Percentiles rank a stretch among this genome's conserved stretches.
Conservation (phyloP, 2,113 vertebrate genomes). For the Cyrtonyx montezumae region DNA sequence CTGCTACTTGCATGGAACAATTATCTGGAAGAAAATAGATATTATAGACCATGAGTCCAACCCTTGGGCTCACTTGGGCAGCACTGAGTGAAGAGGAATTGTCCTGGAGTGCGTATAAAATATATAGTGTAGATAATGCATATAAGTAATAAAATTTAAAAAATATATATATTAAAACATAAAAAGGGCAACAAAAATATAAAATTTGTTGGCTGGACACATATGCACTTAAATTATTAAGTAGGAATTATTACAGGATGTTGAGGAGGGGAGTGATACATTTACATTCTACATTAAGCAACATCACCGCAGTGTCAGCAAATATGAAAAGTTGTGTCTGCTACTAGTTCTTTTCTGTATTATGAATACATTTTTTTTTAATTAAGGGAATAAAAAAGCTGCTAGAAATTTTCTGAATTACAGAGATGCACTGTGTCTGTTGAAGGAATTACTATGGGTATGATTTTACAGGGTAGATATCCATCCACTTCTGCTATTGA, state of each 20-base stretch:
- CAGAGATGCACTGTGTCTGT: not conserved
- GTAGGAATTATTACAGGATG: not conserved
- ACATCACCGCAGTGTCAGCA: not conserved
- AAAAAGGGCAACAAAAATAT: too few relatives aligned
- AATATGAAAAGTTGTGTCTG: not conserved
- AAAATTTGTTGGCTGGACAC: too few relatives aligned
- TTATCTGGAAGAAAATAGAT: not conserved
- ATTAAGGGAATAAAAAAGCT: not conserved
- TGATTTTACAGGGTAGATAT: not conserved
- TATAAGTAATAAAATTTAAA: too few relatives aligned
- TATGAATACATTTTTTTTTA: not conserved
- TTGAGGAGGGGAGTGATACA: not conserved
- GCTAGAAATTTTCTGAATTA: not conserved
- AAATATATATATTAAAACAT: too few relatives aligned
- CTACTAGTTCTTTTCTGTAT: not conserved
- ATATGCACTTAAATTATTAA: not conserved
- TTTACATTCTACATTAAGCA: not conserved
- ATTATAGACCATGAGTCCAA: not conserved
- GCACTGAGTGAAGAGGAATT: too few relatives aligned
- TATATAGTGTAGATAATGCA: too few relatives aligned
- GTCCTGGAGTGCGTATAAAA: too few relatives aligned
- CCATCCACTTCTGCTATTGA: not conserved
- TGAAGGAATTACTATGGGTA: not conserved
- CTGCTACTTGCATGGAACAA: not conserved
- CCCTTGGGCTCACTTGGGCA: too few relatives aligned